Percentiles rank a stretch among this genome's conserved stretches.
Evolutionary conservation across 2,113 vertebrate genomes (phyloP).

Genomic region (Phalacrocorax aristotelis): DNA sequence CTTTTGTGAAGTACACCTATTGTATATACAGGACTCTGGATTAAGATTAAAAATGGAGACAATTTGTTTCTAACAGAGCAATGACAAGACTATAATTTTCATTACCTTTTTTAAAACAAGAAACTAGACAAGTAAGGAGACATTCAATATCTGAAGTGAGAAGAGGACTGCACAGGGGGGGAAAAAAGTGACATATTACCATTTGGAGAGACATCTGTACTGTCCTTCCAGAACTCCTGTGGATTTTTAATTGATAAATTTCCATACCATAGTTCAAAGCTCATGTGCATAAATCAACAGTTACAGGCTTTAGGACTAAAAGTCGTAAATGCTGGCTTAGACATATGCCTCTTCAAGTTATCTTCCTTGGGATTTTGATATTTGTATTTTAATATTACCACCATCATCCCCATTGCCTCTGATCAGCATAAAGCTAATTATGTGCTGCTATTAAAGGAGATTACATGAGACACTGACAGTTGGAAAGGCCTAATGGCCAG

Average conservation of each 20-base stretch:
- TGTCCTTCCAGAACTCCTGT: slow-evolving; percentile 41
- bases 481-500: slow-evolving; percentile 78
- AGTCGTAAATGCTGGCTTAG: slow-evolving; percentile 47
- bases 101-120: not conserved
- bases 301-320: slow-evolving; percentile 45
- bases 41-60: not conserved
- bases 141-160: not conserved
- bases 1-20: not conserved
- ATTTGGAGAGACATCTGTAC: slow-evolving; percentile 34
- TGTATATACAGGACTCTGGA: not conserved
- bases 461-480: slow-evolving; percentile 73
- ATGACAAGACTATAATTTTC: not conserved
- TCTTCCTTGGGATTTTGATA: slow-evolving; percentile 68
- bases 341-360: slow-evolving; percentile 67
- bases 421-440: slow-evolving; percentile 75
- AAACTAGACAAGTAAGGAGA: not conserved
- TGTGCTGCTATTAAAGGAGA: slow-evolving; percentile 73
- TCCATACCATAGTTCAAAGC: slow-evolving; percentile 56
- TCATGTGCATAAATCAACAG: slow-evolving; percentile 49
- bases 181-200: not conserved
- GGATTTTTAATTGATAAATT: slow-evolving; percentile 53
- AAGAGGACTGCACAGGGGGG: not conserved
- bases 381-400: slow-evolving; percentile 52
- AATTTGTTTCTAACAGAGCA: not conserved
- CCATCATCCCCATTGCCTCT: slow-evolving; percentile 23